Percentiles rank a stretch among this genome's conserved stretches.
Evolutionary conservation across 2,113 vertebrate genomes (phyloP).

Genomic region (Dicentrarchus labrax): DNA sequence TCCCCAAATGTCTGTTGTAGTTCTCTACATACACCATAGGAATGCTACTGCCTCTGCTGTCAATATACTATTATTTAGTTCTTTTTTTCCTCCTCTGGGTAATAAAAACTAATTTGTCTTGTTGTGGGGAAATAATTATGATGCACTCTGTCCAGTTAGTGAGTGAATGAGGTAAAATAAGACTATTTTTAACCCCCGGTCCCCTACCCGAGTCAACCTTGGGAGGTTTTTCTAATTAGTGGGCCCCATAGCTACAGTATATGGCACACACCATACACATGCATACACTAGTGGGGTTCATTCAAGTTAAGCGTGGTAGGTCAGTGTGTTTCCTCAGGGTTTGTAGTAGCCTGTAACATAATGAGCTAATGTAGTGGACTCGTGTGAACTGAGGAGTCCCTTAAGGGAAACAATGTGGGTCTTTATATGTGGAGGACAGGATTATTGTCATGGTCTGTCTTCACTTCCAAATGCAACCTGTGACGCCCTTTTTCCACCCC

Average conservation of each 20-base stretch:
- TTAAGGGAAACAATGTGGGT: not conserved
- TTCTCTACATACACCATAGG: not conserved
- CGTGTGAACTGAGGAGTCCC: not conserved
- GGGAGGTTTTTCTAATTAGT: conserved; percentile 32
- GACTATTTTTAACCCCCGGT: conserved; percentile 22
- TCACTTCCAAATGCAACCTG: not conserved
- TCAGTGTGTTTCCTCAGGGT: conserved; percentile 44
- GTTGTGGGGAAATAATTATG: conserved; percentile 11
- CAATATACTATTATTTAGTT: no score
- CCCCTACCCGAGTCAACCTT: conserved; percentile 7
- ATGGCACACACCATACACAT: not conserved
- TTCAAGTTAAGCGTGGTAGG: conserved; percentile 50
- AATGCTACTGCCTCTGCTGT: no score
- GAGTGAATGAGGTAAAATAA: not conserved
- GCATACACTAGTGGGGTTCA: not conserved
- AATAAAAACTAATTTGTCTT: not conserved
- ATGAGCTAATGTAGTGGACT: conserved; percentile 38
- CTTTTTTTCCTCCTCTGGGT: no score
- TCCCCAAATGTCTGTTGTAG: not conserved
- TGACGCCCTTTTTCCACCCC: not conserved
- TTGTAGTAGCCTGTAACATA: conserved; percentile 8
- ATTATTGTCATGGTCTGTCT: not conserved
- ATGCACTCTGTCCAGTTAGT: not conserved
- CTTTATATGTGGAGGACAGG: not conserved
- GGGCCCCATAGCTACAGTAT: not conserved